Conservation (phyloP, 2,888 invertebrate genomes). For the Minunthozetes semirufus region DNA sequence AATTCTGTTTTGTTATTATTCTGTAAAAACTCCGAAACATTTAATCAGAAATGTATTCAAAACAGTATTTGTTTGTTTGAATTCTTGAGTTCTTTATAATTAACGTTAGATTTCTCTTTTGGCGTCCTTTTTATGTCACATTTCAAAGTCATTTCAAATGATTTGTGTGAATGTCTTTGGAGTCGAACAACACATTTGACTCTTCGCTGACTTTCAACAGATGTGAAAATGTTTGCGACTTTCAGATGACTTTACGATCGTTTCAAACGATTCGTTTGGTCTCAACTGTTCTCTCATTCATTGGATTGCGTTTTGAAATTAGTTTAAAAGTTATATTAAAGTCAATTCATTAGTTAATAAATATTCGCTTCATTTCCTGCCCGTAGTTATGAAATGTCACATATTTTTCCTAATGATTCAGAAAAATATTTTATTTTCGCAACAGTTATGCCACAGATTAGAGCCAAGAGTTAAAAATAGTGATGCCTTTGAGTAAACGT, state of each 20-base stretch:
- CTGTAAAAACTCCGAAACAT: background rate
- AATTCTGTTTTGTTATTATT: background rate
- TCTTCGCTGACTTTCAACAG: background rate
- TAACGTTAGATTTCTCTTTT: background rate
- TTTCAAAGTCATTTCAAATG: background rate
- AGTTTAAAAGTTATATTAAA: background rate
- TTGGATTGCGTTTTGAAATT: background rate
- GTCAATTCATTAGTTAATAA: background rate
- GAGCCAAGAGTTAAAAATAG: conserved; percentile 15
- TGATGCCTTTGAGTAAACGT: background rate
- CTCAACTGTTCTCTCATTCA: background rate
- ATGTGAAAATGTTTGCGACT: background rate
- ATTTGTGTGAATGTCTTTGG: background rate
- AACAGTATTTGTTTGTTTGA: too few relatives aligned
- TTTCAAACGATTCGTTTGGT: background rate
- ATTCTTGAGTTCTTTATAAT: too few relatives aligned
- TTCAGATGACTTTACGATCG: background rate
- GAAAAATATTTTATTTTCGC: conserved; percentile 1
- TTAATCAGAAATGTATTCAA: background rate
- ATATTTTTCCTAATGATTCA: conserved; percentile 3
- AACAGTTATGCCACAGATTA: background rate
- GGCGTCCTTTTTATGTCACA: background rate
- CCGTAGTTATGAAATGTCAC: background rate
- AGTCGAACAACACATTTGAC: background rate
- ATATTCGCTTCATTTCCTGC: background rate